Conservation (phyloP, 2,797 vertebrate genomes). For the Calcarius lapponicus region DNA sequence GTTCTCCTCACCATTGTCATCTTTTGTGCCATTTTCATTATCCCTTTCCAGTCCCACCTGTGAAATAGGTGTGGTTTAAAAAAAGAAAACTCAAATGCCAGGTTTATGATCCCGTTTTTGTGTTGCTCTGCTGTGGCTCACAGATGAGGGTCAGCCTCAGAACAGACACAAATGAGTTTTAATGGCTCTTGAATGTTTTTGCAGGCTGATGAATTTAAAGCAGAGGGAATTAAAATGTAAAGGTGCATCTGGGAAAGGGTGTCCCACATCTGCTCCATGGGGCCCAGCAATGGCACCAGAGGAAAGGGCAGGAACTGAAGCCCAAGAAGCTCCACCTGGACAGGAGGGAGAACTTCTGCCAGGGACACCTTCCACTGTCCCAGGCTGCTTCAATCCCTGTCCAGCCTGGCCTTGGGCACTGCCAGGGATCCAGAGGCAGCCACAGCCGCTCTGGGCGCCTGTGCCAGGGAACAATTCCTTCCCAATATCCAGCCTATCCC, state of each 20-base stretch:
- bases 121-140: background rate
- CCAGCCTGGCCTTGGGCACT: background rate
- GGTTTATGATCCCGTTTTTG: fast-evolving
- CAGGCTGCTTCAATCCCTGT: background rate
- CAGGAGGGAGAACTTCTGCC: background rate
- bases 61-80: background rate
- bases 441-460: background rate
- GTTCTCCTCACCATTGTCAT: background rate
- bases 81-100: background rate
- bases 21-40: background rate
- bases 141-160: background rate
- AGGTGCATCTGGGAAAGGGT: background rate
- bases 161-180: background rate
- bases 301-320: background rate
- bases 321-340: background rate
- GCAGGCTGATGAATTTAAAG: background rate
- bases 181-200: background rate
- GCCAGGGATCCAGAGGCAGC: background rate
- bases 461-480: background rate
- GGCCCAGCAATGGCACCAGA: background rate
- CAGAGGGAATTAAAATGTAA: background rate
- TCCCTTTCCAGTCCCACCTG: background rate
- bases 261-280: background rate
- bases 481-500: fast-evolving
- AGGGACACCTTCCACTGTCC: background rate